Conservation (phyloP, 2,888 invertebrate genomes). For the Norana najaformis region DNA sequence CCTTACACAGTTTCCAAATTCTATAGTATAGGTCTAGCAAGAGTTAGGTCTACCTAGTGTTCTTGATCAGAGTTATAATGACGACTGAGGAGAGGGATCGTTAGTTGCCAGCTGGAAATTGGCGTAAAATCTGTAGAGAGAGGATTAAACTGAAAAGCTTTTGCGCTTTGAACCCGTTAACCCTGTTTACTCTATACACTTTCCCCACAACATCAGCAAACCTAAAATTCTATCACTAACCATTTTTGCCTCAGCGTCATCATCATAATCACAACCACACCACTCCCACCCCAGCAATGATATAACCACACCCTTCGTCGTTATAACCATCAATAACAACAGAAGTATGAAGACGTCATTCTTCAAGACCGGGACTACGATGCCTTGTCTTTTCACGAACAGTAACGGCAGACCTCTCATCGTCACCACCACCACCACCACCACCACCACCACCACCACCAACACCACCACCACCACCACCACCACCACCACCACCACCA, state of each 20-base stretch:
- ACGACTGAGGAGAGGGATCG: too few species aligned
- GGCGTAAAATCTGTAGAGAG: not conserved
- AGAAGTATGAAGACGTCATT: too few species aligned
- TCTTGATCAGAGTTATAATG: too few species aligned
- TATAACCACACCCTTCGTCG: too few species aligned
- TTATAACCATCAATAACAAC: too few species aligned
- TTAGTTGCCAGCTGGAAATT: too few species aligned
- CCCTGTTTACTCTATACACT: not conserved
- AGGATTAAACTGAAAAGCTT: too few species aligned
- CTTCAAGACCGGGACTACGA: too few species aligned
- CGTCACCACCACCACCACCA: not conserved
- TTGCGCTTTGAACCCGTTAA: too few species aligned
- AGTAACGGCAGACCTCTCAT: not conserved
- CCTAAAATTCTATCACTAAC: not conserved
- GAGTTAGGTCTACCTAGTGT: too few species aligned
- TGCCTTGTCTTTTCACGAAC: not conserved
- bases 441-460: not conserved
- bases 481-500: not conserved
- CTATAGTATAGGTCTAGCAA: too few species aligned
- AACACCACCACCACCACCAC: not conserved
- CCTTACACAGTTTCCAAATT: not conserved
- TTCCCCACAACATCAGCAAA: not conserved
- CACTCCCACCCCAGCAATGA: not conserved
- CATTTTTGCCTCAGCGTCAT: not conserved
- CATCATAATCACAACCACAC: not conserved